Evolutionary conservation across 2,888 invertebrate species (phyloP).

Genomic region (Sialis lutaria): DNA sequence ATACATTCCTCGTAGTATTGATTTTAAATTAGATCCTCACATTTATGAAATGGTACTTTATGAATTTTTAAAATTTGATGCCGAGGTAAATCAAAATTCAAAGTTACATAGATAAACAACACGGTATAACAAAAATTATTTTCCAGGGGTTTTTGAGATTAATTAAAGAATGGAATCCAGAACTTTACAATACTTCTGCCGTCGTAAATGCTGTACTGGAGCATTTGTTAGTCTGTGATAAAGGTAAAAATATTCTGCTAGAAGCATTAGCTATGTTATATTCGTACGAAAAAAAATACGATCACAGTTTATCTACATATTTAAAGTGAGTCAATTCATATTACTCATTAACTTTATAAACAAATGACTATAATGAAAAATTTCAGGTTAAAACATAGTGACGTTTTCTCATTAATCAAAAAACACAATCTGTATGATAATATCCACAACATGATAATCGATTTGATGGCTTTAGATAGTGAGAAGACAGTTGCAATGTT

Average conservation of each 20-base stretch:
- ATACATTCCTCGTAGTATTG: slow-evolving; percentile 58
- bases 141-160: slow-evolving; percentile 58
- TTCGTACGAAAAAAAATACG: slow-evolving; percentile 72
- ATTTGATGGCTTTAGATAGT: slow-evolving; percentile 73
- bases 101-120: not conserved
- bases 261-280: slow-evolving; percentile 83
- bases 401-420: slow-evolving; percentile 76
- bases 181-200: slow-evolving; percentile 64
- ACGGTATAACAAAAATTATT: slow-evolving; percentile 7
- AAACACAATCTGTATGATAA: slow-evolving; percentile 67
- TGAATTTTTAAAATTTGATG: slow-evolving; percentile 75
- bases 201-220: slow-evolving; percentile 77
- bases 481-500: slow-evolving; percentile 68
- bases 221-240: slow-evolving; percentile 50
- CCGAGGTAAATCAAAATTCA: slow-evolving; percentile 27
- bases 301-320: slow-evolving; percentile 82
- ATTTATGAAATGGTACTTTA: slow-evolving; percentile 90
- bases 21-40: slow-evolving; percentile 58
- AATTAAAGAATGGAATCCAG: slow-evolving; percentile 77
- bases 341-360: slow-evolving; percentile 3
- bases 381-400: slow-evolving; percentile 60
- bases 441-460: slow-evolving; percentile 73
- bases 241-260: slow-evolving; percentile 55
- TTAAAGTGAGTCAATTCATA: slow-evolving; percentile 42
- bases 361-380: not conserved